phyloP scores from a whole-genome alignment of 2,797 vertebrate genomes.

The Eulemur albifrons region DNA sequence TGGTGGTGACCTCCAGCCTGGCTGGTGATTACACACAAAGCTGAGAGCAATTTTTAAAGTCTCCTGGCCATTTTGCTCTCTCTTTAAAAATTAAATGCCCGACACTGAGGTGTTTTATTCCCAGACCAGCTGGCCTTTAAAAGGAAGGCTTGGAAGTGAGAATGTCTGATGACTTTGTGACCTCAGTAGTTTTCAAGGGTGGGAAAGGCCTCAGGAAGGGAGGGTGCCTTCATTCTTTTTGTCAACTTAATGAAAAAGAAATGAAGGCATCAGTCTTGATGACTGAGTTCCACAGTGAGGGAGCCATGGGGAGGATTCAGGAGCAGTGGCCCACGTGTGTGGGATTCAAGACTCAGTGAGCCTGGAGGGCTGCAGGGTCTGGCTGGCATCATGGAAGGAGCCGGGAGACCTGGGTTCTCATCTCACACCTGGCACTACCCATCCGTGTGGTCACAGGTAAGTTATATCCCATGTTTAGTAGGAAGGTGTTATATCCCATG shows the following conservation, averaged over 20 bases:
- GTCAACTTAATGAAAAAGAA: constrained; percentile 69
- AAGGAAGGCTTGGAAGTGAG: constrained; percentile 37
- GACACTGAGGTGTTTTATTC: constrained; percentile 32
- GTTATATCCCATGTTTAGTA: neutral
- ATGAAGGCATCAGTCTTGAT: constrained; percentile 46
- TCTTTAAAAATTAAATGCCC: constrained; percentile 72
- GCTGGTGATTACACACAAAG: constrained; percentile 50
- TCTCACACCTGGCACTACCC: neutral
- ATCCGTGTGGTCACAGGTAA: neutral
- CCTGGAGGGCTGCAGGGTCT: no score
- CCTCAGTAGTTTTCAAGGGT: constrained; percentile 22
- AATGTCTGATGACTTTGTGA: neutral
- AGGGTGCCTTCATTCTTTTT: constrained; percentile 35
- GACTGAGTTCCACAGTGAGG: neutral
- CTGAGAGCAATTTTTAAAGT: constrained; percentile 59
- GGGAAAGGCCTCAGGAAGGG: neutral
- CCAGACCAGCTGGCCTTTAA: constrained; percentile 48
- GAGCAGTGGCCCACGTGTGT: neutral
- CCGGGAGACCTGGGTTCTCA: neutral
- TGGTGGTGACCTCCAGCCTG: constrained; percentile 48
- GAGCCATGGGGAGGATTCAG: neutral
- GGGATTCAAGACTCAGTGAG: neutral
- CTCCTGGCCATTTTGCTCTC: constrained; percentile 52
- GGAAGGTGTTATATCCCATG: no score
- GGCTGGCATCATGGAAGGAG: neutral